phyloP scores from a whole-genome alignment of 2,113 vertebrate species.

The Anser cygnoides region DNA sequence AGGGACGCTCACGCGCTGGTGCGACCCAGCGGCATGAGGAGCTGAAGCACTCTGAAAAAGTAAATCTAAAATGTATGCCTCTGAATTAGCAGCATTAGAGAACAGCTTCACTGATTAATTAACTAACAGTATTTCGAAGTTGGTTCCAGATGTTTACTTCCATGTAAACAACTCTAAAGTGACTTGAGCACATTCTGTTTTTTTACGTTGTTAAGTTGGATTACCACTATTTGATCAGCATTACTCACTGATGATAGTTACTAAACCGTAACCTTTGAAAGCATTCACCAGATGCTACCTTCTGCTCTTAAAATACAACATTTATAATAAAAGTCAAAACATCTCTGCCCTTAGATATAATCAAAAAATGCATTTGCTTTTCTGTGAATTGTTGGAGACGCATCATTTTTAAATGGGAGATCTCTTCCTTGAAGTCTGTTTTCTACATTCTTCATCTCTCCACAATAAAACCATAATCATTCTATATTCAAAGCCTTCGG shows the following conservation, averaged over 20 bases:
- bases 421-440: neutral
- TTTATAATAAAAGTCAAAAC: slow-evolving; percentile 1
- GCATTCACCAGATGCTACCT: neutral
- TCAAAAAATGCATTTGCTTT: neutral
- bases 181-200: neutral
- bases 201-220: neutral
- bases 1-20: neutral
- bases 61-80: neutral
- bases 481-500: slow-evolving; percentile 12
- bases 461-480: slow-evolving; percentile 1
- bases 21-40: neutral
- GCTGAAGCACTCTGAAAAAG: neutral
- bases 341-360: slow-evolving; percentile 1
- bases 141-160: neutral
- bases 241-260: neutral
- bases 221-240: neutral
- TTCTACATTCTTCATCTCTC: neutral
- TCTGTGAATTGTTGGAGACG: neutral
- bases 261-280: slow-evolving; percentile 28
- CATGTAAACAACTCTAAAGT: neutral
- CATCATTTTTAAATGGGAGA: neutral
- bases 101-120: neutral
- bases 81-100: neutral
- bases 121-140: neutral
- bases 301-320: slow-evolving; percentile 3